Evolutionary conservation across 2,113 vertebrate species (phyloP).

Genomic region (Eira barbara): DNA sequence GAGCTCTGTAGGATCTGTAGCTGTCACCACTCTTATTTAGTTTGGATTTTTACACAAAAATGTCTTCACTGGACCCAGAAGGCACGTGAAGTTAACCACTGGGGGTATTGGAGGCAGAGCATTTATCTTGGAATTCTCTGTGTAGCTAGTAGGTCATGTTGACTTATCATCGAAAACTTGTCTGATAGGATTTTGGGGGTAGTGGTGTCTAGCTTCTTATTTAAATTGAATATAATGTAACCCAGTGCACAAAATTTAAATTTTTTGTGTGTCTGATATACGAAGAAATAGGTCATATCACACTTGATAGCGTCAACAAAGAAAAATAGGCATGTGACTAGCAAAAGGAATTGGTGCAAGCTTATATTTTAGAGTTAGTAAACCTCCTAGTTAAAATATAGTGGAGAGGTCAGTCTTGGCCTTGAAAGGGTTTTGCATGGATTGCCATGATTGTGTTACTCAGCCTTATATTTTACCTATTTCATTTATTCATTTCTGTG

Average conservation of each 20-base stretch:
- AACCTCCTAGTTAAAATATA: background rate
- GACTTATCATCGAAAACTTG: background rate
- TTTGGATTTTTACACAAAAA: conserved; percentile 2
- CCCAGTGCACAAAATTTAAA: background rate
- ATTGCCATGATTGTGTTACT: background rate
- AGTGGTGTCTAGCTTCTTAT: background rate
- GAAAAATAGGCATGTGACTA: background rate
- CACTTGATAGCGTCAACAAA: background rate
- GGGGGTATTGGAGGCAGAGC: background rate
- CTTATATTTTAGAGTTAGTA: conserved; percentile 26
- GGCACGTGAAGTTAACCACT: background rate
- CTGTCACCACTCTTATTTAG: conserved; percentile 50
- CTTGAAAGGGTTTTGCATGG: background rate
- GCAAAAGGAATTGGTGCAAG: background rate
- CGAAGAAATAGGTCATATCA: background rate
- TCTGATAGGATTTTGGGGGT: background rate
- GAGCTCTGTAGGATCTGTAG: conserved; percentile 46
- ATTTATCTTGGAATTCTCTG: background rate
- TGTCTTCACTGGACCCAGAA: background rate
- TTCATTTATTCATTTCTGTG: background rate
- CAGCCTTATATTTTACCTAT: background rate
- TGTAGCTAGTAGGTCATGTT: background rate
- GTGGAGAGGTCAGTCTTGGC: background rate
- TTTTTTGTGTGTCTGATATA: background rate
- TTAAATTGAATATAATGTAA: background rate